phyloP scores from a whole-genome alignment of 1,140 invertebrate species.

The Tetragonula clypearis region DNA sequence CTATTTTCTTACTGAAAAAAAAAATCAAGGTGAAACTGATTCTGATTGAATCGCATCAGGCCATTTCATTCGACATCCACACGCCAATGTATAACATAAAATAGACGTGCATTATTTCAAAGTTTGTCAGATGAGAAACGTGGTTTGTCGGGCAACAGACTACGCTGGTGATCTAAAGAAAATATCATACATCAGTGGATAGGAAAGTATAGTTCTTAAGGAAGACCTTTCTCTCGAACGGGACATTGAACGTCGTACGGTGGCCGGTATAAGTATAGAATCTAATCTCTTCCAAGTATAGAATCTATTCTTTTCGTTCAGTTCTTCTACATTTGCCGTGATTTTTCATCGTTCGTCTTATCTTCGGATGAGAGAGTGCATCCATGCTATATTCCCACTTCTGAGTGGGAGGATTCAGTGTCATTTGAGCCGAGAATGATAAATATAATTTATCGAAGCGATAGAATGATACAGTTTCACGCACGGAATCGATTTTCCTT shows the following conservation, averaged over 20 bases:
- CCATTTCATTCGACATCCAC: background rate
- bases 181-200: too few species aligned
- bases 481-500: background rate
- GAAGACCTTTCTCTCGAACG: conserved; percentile 10
- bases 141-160: too few species aligned
- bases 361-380: background rate
- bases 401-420: too few species aligned
- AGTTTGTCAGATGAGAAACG: background rate
- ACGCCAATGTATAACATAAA: background rate
- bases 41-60: too few species aligned
- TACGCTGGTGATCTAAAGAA: too few species aligned
- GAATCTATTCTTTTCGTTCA: background rate
- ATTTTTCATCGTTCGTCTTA: background rate
- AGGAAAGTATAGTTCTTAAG: background rate
- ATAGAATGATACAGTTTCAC: background rate
- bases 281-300: background rate
- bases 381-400: too few species aligned
- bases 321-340: too few species aligned
- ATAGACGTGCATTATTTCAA: background rate
- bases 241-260: background rate
- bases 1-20: too few species aligned
- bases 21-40: too few species aligned
- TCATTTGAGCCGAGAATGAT: conserved; percentile 6
- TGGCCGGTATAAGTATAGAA: too few species aligned
- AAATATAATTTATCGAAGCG: conserved; percentile 15